These are phyloP conservation scores for Phrynocephalus versicolor DNA, from an alignment of 2,113 vertebrate species.

Conservation along the genomic window DNA sequence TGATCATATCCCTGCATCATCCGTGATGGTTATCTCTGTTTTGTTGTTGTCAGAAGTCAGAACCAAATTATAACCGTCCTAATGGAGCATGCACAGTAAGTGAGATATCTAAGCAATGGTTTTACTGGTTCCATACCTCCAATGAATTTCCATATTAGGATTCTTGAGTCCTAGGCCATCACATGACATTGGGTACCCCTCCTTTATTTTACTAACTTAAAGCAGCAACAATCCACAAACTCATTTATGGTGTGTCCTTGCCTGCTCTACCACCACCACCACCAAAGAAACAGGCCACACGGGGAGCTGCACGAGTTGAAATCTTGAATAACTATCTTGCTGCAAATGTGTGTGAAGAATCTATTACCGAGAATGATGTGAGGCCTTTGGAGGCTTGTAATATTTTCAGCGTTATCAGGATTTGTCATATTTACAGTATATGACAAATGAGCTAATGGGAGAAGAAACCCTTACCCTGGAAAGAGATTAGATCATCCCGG, in stretches of 20 bases:
- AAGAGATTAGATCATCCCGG: slow-evolving; percentile 64
- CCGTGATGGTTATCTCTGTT: no score
- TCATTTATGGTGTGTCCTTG: background rate
- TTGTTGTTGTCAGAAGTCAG: no score
- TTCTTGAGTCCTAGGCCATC: no score
- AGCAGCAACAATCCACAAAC: no score
- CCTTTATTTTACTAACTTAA: background rate
- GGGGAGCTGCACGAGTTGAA: slow-evolving; percentile 25
- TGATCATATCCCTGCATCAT: no score
- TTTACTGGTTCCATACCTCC: no score
- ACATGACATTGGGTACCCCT: no score
- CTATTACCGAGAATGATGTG: slow-evolving; percentile 45
- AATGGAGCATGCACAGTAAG: no score
- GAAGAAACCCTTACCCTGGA: slow-evolving; percentile 55
- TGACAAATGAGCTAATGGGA: slow-evolving; percentile 61
- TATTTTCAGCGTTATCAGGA: slow-evolving; percentile 55
- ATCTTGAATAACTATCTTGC: slow-evolving; percentile 48
- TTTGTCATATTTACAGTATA: slow-evolving; percentile 68
- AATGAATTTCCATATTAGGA: no score
- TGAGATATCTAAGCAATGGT: no score
- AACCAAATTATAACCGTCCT: no score
- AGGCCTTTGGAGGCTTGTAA: slow-evolving; percentile 45
- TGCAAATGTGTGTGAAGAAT: slow-evolving; percentile 45
- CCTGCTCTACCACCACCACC: slow-evolving; percentile 13
- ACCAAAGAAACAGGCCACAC: slow-evolving; percentile 36